Base-by-base conservation (phyloP, 1,140 invertebrate species). In the Frieseomelitta varia region DNA sequence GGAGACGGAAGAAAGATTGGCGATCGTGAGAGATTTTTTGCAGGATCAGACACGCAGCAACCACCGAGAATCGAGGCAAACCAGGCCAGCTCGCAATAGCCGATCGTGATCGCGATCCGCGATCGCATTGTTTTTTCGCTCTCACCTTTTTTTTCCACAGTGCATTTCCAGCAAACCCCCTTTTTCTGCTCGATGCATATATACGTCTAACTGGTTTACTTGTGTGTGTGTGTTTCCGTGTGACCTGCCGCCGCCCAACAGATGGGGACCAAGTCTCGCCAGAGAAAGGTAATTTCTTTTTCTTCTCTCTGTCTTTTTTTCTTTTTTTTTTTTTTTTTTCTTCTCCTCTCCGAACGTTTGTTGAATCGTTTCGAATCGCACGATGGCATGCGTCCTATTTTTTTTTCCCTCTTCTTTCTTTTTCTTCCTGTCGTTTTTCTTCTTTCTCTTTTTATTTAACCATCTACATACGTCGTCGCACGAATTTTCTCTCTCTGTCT, bases 191-290 rank as follows among this genome's bases (percentile, higher is more conserved):
- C 73, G 68, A 80, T 73, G 77, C 82, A 68, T 88, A 85, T 84
- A 72, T 47, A 84, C 75, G 81, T 84, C 88, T 92, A 91, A 92
- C 87, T 88, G 84, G 79, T 90, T 90, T 88, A 85, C 87, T 85
- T 92, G 74, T 92, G 86, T 91, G 90, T 90, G 83, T 92, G 69
- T 92, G 90, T 92, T 92, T 87, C 89, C 88, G 88, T 87, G 78
- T 90, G 39, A 89, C 81, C 87, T 56, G 88, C 81, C 85, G 79
- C 87, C 87, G 75, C 92, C 68, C 84, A 87, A 89, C 92, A 95
- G 95, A 95, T 95, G 95, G 95, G 95, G 91, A 94, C 95, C 83
- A 95, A 95, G 93, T 94, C 94, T 88, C 94, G 95, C 88, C 94
- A 95, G 92, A 95, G 94, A 93, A 95, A 95, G 95, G 95, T 95